Conservation (phyloP, 1,140 invertebrate species). For the Theocolax elegans region DNA sequence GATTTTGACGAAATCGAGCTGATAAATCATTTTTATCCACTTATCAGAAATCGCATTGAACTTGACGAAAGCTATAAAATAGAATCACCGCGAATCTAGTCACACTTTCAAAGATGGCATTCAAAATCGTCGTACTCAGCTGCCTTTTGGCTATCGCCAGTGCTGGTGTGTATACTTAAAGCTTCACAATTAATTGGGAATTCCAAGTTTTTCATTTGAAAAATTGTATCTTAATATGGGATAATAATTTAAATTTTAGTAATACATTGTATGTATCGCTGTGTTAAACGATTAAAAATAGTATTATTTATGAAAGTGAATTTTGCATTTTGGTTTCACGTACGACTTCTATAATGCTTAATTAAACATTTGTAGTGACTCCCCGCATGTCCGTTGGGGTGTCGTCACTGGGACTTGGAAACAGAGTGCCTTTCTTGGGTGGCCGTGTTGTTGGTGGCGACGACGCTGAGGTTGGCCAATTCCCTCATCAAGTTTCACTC, state of each 20-base stretch:
- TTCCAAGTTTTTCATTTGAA: background rate
- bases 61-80: too few relatives aligned
- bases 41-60: too few relatives aligned
- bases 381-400: too few relatives aligned
- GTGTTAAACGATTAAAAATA: background rate
- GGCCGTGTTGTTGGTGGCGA: conserved; percentile 64
- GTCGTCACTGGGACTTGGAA: too few relatives aligned
- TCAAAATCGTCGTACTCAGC: conserved; percentile 11
- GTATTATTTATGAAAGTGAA: background rate
- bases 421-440: too few relatives aligned
- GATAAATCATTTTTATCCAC: background rate
- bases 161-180: conserved; percentile 25
- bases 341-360: too few relatives aligned
- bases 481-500: conserved; percentile 67
- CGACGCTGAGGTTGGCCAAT: conserved; percentile 57
- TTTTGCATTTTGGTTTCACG: background rate
- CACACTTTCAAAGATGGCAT: background rate
- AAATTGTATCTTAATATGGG: background rate
- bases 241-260: background rate
- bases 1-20: background rate
- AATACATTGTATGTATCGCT: background rate
- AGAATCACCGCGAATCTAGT: too few relatives aligned
- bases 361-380: too few relatives aligned
- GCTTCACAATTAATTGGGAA: too few relatives aligned
- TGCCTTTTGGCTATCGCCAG: conserved; percentile 8